Evolutionary conservation across 2,113 vertebrate species (phyloP), one percentile per base, ranked within the genome.

Genomic region (Morone saxatilis): DNA sequence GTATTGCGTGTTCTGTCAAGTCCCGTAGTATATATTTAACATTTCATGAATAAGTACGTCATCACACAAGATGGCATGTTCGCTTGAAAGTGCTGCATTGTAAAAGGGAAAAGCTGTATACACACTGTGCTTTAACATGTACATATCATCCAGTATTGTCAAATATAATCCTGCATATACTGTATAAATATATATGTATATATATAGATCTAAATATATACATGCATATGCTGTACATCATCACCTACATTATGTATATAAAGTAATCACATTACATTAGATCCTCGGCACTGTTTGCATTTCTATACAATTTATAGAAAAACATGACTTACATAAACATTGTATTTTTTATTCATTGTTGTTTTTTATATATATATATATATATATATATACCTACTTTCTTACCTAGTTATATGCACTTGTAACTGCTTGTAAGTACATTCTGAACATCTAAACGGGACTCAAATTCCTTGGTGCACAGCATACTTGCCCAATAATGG

Each of bases 41-140:
- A 88, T 88, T 74, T 85, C 61, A 79, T 88, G 56, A 85, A 85
- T 80, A 73, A 84, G 70, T 53, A 61, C 7, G 25, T 82, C 77
- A 67, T 80, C 69, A 53, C 82, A 76, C 19, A 61, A 7, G 45
- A 53, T 16, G 73, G 11, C 65, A 41, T 50, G 65, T 71, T 63
- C 83, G n/a, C 50, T 53, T 13, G 7, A 22, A 56, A 69, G 86
- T 76, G 80, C 50, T 38, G 71, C 9, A 56, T 53, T 69, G 78
- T 14, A 71, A 78, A 71, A 59, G 20, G 48, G 31, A 45, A 43
- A 19, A 6, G 22, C 38, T 53, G 40, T 47, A 12, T 14, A 9
- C 31, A 53, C 14, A 53, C 31, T 80, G 40, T 38, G 50, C 57
- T 54, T 17, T 43, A 40, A 45, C 8, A 48, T 25, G 8, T 38